Percentiles rank a stretch among this genome's conserved stretches.
These are phyloP conservation scores for Polylopha cassiicola DNA, from an alignment of 2,888 invertebrate species.

Conservation along the genomic window DNA sequence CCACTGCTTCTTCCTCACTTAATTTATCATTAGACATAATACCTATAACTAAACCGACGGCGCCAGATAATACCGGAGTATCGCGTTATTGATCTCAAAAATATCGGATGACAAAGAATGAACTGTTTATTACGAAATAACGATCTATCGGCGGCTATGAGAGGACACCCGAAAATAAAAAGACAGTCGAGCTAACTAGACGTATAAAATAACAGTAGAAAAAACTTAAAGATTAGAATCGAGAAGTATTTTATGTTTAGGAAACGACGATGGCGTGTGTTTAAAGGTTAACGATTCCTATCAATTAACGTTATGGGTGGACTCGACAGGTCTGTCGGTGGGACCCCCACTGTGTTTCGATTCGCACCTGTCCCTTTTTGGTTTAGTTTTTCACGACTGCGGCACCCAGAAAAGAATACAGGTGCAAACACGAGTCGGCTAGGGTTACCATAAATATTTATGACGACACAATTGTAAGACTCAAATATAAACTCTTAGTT, in stretches of 20 bases:
- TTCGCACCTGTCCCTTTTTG: conserved; percentile 67
- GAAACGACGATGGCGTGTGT: conserved; percentile 64
- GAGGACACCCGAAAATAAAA: conserved; percentile 74
- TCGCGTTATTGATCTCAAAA: conserved; percentile 57
- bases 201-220: conserved; percentile 63
- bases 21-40: conserved; percentile 54
- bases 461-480: no score
- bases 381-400: conserved; percentile 60
- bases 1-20: conserved; percentile 30
- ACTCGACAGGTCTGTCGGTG: conserved; percentile 51
- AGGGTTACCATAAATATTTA: conserved; percentile 35
- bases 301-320: conserved; percentile 75
- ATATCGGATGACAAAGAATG: conserved; percentile 74
- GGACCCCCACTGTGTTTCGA: conserved; percentile 68
- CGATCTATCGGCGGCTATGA: conserved; percentile 57
- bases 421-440: conserved; percentile 49
- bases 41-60: conserved; percentile 53
- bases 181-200: conserved; percentile 45
- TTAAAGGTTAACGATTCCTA: conserved; percentile 76
- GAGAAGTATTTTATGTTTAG: conserved; percentile 66
- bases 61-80: conserved; percentile 55
- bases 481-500: no score
- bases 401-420: conserved; percentile 58
- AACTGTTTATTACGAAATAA: conserved; percentile 74
- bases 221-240: conserved; percentile 70